Conservation (phyloP, 2,113 vertebrate species). For the Caloenas nicobarica region DNA sequence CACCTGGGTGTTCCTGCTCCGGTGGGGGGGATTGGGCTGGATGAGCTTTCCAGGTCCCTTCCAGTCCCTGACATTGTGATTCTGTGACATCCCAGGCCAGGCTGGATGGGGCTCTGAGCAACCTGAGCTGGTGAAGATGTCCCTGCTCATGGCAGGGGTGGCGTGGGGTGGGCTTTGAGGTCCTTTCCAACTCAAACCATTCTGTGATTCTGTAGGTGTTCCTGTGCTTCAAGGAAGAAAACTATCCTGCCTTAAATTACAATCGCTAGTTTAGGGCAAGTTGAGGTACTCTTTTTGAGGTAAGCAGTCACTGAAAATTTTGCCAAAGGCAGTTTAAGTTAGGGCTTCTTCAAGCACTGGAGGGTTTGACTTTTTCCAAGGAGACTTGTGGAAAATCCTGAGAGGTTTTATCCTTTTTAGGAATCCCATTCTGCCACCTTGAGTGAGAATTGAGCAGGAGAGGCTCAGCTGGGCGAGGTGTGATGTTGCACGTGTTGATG, state of each 20-base stretch:
- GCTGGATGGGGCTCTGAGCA: too few species aligned
- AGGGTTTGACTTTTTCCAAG: neutral
- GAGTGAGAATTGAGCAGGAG: neutral
- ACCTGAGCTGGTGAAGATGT: too few species aligned
- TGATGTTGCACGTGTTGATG: fast-evolving
- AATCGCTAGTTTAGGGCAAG: fast-evolving
- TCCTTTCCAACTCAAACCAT: too few species aligned
- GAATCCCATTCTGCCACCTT: fast-evolving
- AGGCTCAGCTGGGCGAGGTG: neutral
- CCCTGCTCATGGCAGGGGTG: too few species aligned
- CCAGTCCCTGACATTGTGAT: too few species aligned
- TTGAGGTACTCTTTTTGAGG: neutral
- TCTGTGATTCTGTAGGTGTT: neutral
- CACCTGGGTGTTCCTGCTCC: too few species aligned
- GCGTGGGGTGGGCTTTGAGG: too few species aligned
- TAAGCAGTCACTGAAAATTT: neutral
- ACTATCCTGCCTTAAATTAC: fast-evolving
- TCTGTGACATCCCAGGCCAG: too few species aligned
- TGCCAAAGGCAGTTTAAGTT: too few species aligned
- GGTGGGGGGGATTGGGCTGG: too few species aligned
- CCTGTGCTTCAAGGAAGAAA: fast-evolving
- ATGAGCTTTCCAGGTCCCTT: too few species aligned
- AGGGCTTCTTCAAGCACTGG: neutral
- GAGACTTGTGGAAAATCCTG: neutral
- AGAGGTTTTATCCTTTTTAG: neutral